A percentile compares a stretch with the other conserved stretches of the same genome.
phyloP scores from a whole-genome alignment of 2,797 vertebrate species.

The Cuniculus paca region DNA sequence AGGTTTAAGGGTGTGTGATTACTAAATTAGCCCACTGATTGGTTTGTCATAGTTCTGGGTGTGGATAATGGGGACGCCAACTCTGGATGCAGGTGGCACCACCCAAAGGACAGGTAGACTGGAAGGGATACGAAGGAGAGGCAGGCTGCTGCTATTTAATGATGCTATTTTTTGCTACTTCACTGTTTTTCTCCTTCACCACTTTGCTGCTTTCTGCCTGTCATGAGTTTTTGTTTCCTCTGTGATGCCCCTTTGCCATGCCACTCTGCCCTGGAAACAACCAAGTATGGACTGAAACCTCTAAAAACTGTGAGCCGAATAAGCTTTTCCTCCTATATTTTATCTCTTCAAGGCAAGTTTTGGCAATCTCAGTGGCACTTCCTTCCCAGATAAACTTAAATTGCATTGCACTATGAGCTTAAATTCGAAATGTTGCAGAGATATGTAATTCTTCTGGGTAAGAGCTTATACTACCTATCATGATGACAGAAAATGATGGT shows the following conservation, averaged over 20 bases:
- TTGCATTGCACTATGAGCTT: neutral
- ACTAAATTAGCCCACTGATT: neutral
- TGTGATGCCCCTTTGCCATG: neutral
- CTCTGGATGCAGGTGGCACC: neutral
- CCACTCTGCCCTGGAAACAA: neutral
- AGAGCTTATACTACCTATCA: neutral
- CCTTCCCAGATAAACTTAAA: slow-evolving; percentile 8
- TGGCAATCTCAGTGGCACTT: neutral
- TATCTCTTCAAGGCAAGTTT: neutral
- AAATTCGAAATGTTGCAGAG: neutral
- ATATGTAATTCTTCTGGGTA: neutral
- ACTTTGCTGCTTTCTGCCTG: neutral
- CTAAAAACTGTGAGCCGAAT: neutral
- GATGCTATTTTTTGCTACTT: neutral
- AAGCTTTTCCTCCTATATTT: neutral
- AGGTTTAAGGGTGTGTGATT: neutral
- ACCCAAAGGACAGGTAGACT: neutral
- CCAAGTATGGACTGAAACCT: neutral
- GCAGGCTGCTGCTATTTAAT: neutral
- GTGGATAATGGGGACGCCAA: neutral
- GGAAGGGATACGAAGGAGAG: neutral
- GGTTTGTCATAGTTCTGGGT: neutral
- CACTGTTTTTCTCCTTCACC: too few relatives aligned
- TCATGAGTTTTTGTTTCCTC: neutral
- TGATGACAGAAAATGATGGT: neutral